Percentiles rank a stretch among this genome's conserved stretches.
Evolutionary conservation across 2,113 vertebrate species (phyloP).

Genomic region (Axis porcinus): DNA sequence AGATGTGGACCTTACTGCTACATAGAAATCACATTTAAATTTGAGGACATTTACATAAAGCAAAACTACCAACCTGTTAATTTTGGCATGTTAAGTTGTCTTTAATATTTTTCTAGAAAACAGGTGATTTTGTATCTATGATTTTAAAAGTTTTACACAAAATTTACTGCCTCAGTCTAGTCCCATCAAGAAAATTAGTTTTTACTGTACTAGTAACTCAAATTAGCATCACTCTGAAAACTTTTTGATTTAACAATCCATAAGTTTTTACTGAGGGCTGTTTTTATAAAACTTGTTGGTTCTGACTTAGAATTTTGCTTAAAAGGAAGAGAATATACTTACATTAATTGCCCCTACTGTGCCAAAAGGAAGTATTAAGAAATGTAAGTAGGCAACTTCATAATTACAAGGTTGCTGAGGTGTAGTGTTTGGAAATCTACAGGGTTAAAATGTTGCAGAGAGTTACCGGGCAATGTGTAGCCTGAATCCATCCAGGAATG

Average conservation of each 20-base stretch:
- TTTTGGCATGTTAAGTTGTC: background rate
- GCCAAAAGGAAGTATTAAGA: background rate
- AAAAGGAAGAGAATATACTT: background rate
- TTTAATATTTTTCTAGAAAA: slow-evolving; percentile 40
- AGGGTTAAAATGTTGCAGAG: background rate
- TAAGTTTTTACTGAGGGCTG: background rate
- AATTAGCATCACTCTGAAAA: slow-evolving; percentile 13
- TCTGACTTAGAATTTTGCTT: background rate
- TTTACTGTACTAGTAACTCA: background rate
- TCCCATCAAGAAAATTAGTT: background rate
- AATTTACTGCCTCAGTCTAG: background rate
- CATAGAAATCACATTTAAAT: slow-evolving; percentile 32
- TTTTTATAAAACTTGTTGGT: slow-evolving; percentile 14
- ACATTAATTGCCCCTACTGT: background rate
- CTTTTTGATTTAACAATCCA: background rate
- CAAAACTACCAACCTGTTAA: slow-evolving; percentile 19
- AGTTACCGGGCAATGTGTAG: background rate
- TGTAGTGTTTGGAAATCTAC: background rate
- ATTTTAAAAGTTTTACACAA: slow-evolving; percentile 20
- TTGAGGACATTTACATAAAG: slow-evolving; percentile 31
- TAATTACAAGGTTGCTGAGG: background rate
- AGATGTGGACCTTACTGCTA: background rate
- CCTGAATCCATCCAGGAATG: background rate
- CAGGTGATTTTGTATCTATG: slow-evolving; percentile 11
- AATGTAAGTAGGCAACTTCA: background rate